Evolutionary conservation across 2,888 invertebrate genomes (phyloP), one percentile per base, ranked within the genome.

Genomic region (Perizoma affinitatum): DNA sequence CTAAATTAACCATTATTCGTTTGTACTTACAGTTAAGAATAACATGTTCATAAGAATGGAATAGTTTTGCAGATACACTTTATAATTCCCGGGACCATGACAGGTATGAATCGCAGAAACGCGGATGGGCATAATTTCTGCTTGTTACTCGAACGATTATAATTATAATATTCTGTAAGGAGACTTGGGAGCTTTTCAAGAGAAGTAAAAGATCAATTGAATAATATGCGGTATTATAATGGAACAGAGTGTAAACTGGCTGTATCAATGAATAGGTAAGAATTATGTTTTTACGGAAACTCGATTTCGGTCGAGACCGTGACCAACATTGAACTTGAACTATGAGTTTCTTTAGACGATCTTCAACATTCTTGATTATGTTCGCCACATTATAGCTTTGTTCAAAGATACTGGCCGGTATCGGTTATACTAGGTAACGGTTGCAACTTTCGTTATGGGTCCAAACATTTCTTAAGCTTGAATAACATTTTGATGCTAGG

Each of bases 271-370:
- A 60, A 54, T 44, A 46, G 38, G 56, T 43, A 57, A 55, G 61
- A 46, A 44, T 61, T 55, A 57, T 53, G 62, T 63, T 66, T 67
- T 65, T 56, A 68, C 55, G 61, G 62, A 68, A 69, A 64, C 68
- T 67, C 61, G 66, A 66, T 70, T 67, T 65, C 61, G 57, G 65
- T 67, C 58, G 66, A 67, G 65, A 72, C 68, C 75, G 69, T 79
- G 75, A 76, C 76, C 74, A 71, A 65, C 71, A 70, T 63, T 76
- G 76, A 76, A 76, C 78, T 76, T 76, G 71, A 40, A 54, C 60
- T 67, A 58, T 44, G 50, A 52, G 46, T 54, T 61, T 58, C 58
- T 56, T 22, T 50, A 40, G 61, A 45, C 38, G 47, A 36, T 38
- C 11, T 49, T 50, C 49, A 57, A 48, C 34, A 4, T 58, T 22